Conservation (phyloP, 2,113 vertebrate species). For the Eurystomus gularis region DNA sequence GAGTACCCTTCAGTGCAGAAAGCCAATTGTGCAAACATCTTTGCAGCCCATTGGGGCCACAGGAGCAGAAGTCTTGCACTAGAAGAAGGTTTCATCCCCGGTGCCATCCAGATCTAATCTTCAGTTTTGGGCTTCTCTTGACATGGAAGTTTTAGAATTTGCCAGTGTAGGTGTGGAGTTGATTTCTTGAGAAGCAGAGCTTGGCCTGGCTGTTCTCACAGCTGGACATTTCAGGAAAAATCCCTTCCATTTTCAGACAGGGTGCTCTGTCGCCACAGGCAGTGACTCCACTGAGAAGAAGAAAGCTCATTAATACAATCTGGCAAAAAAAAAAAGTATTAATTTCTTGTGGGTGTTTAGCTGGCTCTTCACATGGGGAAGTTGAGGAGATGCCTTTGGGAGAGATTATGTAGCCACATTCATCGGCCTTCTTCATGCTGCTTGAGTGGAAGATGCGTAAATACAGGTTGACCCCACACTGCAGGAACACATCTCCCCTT, state of each 20-base stretch:
- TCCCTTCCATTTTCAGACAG: background rate
- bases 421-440: background rate
- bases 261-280: background rate
- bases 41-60: background rate
- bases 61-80: background rate
- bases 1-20: background rate
- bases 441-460: background rate
- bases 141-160: background rate
- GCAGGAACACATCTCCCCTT: background rate
- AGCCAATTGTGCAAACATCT: background rate
- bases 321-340: background rate
- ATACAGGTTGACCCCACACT: accelerated
- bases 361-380: background rate
- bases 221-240: background rate
- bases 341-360: background rate
- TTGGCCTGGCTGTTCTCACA: background rate
- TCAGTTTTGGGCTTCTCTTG: background rate
- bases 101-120: background rate
- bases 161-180: background rate
- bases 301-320: background rate
- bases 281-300: background rate
- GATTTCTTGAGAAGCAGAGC: background rate
- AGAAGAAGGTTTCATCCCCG: background rate
- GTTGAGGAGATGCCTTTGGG: background rate
- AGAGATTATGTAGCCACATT: background rate